Conservation (phyloP, 53 echinoderm and acorn worm genomes). For the Pentamera pediparva region DNA sequence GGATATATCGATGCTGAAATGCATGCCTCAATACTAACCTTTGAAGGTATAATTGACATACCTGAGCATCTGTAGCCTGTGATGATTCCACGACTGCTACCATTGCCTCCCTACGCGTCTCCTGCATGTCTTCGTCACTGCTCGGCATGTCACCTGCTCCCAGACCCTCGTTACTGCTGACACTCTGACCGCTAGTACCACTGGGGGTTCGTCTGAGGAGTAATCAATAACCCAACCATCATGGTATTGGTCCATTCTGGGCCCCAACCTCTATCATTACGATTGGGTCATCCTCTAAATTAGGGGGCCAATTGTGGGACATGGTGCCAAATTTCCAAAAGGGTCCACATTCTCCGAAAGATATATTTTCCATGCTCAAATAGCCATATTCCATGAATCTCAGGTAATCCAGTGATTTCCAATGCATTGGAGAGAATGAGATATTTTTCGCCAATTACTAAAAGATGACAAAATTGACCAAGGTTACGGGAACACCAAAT, state of each 20-base stretch:
- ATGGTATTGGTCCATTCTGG: too few relatives aligned
- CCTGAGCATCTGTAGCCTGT: background rate
- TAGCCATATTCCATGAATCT: too few relatives aligned
- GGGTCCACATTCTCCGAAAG: too few relatives aligned
- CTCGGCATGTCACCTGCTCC: constrained; percentile 43
- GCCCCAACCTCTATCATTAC: too few relatives aligned
- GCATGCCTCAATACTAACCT: background rate
- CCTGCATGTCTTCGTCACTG: constrained; percentile 90
- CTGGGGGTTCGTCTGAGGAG: constrained; percentile 75
- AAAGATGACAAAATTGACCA: too few relatives aligned
- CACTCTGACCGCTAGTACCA: constrained; percentile 79
- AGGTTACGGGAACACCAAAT: too few relatives aligned
- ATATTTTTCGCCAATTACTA: too few relatives aligned
- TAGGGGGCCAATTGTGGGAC: too few relatives aligned
- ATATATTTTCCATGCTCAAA: too few relatives aligned
- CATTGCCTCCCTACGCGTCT: constrained; percentile 52
- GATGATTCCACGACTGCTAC: constrained; percentile 44
- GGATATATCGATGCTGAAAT: background rate
- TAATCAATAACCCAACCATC: background rate
- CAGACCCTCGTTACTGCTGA: constrained; percentile 68
- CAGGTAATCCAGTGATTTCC: background rate
- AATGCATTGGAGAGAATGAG: too few relatives aligned
- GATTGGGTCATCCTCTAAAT: too few relatives aligned
- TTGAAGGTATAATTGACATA: background rate
- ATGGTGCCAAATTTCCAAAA: too few relatives aligned